These are phyloP conservation scores for Belgica antarctica DNA, from an alignment of 2,888 invertebrate species.

Conservation along the genomic window DNA sequence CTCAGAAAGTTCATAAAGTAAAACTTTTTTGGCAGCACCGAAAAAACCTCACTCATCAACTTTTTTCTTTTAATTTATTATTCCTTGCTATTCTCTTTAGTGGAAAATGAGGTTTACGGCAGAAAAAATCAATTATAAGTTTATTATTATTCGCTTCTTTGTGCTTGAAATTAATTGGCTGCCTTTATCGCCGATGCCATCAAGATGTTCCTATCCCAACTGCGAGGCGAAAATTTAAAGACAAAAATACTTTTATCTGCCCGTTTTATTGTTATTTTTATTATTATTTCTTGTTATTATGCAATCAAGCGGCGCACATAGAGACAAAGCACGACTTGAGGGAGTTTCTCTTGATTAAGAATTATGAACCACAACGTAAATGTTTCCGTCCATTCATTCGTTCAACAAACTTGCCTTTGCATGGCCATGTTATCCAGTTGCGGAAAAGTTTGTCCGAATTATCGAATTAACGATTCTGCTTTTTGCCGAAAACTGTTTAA, in stretches of 20 bases:
- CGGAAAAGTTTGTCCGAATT: no score
- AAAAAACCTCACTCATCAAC: background rate
- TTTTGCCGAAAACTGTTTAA: no score
- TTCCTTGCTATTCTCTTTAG: background rate
- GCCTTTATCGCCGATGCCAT: slow-evolving; percentile 11
- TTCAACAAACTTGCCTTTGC: background rate
- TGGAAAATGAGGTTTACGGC: background rate
- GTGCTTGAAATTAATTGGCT: slow-evolving; percentile 17
- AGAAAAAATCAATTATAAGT: slow-evolving; percentile 33
- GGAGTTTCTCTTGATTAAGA: slow-evolving; percentile 31
- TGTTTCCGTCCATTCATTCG: slow-evolving; percentile 21
- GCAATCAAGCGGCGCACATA: slow-evolving; percentile 36
- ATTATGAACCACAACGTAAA: slow-evolving; percentile 37
- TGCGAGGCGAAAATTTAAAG: background rate
- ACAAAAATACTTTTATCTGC: background rate
- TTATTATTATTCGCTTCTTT: slow-evolving; percentile 19
- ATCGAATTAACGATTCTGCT: no score
- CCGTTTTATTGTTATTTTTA: no score
- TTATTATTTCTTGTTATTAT: slow-evolving; percentile 34
- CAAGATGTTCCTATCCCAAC: background rate
- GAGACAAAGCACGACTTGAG: slow-evolving; percentile 14
- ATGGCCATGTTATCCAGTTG: no score
- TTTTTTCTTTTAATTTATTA: slow-evolving; percentile 17
- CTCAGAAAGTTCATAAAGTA: slow-evolving; percentile 1
- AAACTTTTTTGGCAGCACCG: slow-evolving; percentile 23